Conservation (phyloP, 2,888 invertebrate species). For the Caenorhabditis sp. region DNA sequence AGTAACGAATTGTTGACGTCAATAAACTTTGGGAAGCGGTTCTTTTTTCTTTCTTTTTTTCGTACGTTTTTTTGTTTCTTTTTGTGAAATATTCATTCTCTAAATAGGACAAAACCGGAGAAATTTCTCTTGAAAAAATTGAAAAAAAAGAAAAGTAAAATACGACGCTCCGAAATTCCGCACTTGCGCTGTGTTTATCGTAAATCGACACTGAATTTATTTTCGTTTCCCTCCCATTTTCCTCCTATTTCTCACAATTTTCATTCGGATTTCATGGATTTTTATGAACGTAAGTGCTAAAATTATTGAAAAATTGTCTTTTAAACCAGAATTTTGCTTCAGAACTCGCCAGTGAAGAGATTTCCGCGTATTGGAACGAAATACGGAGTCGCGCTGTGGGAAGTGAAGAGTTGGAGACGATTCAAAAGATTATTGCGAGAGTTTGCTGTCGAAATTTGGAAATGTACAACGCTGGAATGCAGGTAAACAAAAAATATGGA, state of each 20-base stretch:
- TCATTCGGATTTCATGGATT: slow-evolving; percentile 9
- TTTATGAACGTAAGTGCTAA: slow-evolving; percentile 31
- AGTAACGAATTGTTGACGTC: too few relatives aligned
- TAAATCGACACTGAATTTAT: slow-evolving; percentile 6
- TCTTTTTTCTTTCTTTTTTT: too few relatives aligned
- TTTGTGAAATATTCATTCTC: too few relatives aligned
- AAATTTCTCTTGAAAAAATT: too few relatives aligned
- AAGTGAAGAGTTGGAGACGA: slow-evolving; percentile 4
- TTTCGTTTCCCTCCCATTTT: not conserved
- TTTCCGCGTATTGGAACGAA: slow-evolving; percentile 19
- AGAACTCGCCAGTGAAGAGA: slow-evolving; percentile 23
- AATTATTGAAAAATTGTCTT: not conserved
- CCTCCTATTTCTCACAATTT: slow-evolving; percentile 12
- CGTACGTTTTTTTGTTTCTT: too few relatives aligned
- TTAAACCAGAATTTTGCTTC: not conserved
- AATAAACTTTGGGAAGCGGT: too few relatives aligned
- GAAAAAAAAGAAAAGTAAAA: not conserved
- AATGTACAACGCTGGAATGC: slow-evolving; percentile 29
- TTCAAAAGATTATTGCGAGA: slow-evolving; percentile 11
- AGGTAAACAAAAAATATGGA: slow-evolving; percentile 14
- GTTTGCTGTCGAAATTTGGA: slow-evolving; percentile 16
- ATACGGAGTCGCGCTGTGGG: not conserved
- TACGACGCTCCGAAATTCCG: slow-evolving; percentile 41
- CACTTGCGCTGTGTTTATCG: slow-evolving; percentile 27
- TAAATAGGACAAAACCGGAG: too few relatives aligned